A percentile compares a stretch with the other conserved stretches of the same genome.
phyloP scores from a whole-genome alignment of 1,140 invertebrate species.

The Caenorhabditis brenneri region DNA sequence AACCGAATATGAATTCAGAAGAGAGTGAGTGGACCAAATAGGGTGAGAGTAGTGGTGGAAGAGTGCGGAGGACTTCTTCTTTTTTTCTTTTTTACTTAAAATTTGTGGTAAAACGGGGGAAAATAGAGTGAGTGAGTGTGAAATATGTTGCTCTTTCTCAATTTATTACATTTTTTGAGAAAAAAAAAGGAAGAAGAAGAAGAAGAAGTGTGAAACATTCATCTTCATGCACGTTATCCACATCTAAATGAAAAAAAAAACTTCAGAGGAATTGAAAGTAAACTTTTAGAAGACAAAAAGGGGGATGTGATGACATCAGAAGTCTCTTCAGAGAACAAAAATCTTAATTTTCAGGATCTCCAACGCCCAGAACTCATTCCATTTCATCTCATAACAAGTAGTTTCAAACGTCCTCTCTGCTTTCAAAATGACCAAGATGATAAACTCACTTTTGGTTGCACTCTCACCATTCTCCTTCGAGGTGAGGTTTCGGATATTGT shows the following conservation, averaged over 20 bases:
- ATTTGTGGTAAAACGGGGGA: neutral
- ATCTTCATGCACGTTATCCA: conserved; percentile 31
- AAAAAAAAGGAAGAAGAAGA: neutral
- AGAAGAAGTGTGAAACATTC: neutral
- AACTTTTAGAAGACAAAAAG: neutral
- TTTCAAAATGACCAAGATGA: neutral
- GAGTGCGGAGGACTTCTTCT: neutral
- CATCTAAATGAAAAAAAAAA: neutral
- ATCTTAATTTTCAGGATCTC: conserved; percentile 7
- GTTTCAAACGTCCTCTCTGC: neutral
- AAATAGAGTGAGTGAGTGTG: neutral
- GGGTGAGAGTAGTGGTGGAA: neutral
- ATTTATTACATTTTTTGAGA: conserved; percentile 1
- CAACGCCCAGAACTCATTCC: neutral
- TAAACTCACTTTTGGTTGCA: neutral
- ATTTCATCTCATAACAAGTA: neutral
- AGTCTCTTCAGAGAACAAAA: neutral
- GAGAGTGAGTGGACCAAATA: no score
- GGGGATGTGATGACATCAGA: neutral
- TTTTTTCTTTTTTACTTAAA: conserved; percentile 5
- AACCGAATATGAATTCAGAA: conserved; percentile 35
- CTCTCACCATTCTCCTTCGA: conserved; percentile 32
- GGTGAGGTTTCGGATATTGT: conserved; percentile 19
- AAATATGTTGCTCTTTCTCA: neutral
- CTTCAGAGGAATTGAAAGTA: neutral